Evolutionary conservation across 1,140 invertebrate species (phyloP).

Genomic region (Solenopsis invicta): DNA sequence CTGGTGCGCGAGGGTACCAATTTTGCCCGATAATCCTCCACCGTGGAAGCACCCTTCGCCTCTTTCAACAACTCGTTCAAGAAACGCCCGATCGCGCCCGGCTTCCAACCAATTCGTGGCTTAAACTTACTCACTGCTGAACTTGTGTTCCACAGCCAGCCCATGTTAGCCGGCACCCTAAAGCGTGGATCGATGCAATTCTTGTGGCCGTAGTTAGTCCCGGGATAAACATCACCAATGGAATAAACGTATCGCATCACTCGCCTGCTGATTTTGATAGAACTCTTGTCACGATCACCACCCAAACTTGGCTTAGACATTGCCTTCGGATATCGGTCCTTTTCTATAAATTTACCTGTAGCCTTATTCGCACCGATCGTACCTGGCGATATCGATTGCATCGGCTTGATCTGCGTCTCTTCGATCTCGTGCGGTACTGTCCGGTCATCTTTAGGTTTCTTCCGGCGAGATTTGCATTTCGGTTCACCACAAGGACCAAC

Average conservation of each 20-base stretch:
- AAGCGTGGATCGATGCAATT: slow-evolving; percentile 80
- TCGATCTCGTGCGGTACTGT: not conserved
- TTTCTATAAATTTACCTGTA: not conserved
- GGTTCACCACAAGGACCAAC: slow-evolving; percentile 79
- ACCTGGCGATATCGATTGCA: not conserved
- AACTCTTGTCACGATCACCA: slow-evolving; percentile 15
- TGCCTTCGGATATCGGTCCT: not conserved
- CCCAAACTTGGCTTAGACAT: slow-evolving; percentile 6
- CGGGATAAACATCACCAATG: slow-evolving; percentile 75
- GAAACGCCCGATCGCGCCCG: slow-evolving; percentile 80
- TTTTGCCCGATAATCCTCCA: slow-evolving; percentile 25
- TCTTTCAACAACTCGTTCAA: slow-evolving; percentile 80
- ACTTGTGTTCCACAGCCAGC: slow-evolving; percentile 83
- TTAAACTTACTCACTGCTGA: slow-evolving; percentile 74
- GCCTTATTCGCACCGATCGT: not conserved
- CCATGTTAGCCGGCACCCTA: slow-evolving; percentile 83
- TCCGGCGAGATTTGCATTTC: slow-evolving; percentile 78
- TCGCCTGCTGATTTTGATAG: slow-evolving; percentile 75
- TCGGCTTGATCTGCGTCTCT: not conserved
- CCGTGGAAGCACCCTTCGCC: slow-evolving; percentile 74
- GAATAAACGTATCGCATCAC: slow-evolving; percentile 78
- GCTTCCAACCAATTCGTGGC: slow-evolving; percentile 82
- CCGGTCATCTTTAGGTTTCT: not conserved
- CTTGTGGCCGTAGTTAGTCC: slow-evolving; percentile 80
- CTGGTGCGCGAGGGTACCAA: not conserved